A percentile compares a stretch with the other conserved stretches of the same genome.
Evolutionary conservation across 2,113 vertebrate genomes (phyloP).

Genomic region (Neoarius graeffei): DNA sequence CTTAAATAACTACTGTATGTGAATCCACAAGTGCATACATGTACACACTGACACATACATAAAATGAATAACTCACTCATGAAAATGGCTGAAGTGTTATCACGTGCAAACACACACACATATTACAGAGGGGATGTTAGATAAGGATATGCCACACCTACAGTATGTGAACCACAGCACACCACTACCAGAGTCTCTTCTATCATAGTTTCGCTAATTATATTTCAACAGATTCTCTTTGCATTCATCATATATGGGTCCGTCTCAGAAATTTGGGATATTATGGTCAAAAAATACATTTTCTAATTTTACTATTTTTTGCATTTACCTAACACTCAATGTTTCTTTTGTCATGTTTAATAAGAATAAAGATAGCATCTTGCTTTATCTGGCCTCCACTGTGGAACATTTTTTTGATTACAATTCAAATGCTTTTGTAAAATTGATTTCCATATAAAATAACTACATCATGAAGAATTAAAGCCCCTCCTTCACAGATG

Average conservation of each 20-base stretch:
- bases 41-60: constrained; percentile 17
- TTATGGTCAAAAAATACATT: too few relatives aligned
- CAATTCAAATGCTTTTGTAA: too few relatives aligned
- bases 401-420: too few relatives aligned
- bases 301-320: too few relatives aligned
- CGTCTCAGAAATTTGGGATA: too few relatives aligned
- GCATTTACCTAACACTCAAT: too few relatives aligned
- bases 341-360: too few relatives aligned
- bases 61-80: constrained; percentile 41
- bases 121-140: constrained; percentile 47
- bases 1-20: not conserved
- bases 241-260: not conserved
- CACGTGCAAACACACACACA: constrained; percentile 27
- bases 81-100: constrained; percentile 64
- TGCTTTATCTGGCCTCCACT: too few relatives aligned
- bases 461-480: too few relatives aligned
- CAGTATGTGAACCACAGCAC: not conserved
- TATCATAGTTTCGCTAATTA: not conserved
- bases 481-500: too few relatives aligned
- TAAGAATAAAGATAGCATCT: too few relatives aligned
- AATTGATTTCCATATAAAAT: too few relatives aligned
- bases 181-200: constrained; percentile 38
- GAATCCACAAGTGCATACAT: constrained; percentile 2
- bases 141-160: constrained; percentile 54
- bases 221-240: not conserved